These are phyloP conservation scores for Drosophila equinoxialis DNA, from an alignment of 1,140 invertebrate genomes.

Conservation along the genomic window DNA sequence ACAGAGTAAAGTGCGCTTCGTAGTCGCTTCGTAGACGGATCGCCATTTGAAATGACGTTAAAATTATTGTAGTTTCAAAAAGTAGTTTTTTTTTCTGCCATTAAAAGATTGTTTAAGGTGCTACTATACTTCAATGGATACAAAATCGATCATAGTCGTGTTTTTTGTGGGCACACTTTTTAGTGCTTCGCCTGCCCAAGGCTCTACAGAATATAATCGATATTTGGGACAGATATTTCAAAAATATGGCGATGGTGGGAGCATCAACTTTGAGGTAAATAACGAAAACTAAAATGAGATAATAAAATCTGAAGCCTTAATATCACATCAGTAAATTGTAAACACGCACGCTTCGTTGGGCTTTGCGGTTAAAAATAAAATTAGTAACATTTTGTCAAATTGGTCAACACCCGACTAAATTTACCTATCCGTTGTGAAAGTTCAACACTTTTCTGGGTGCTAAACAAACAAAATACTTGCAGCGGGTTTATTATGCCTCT, in stretches of 20 bases:
- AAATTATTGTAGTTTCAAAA: conserved; percentile 8
- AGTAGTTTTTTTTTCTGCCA: conserved; percentile 6
- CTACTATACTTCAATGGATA: conserved; percentile 39
- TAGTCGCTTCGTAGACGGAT: conserved; percentile 33
- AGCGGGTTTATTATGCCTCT: conserved; percentile 28
- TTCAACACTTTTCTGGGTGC: conserved; percentile 16
- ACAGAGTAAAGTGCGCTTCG: conserved; percentile 17
- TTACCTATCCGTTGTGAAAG: conserved; percentile 50
- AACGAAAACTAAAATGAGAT: conserved; percentile 6
- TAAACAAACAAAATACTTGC: conserved; percentile 45
- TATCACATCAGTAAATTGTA: conserved; percentile 24
- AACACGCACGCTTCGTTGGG: conserved; percentile 34
- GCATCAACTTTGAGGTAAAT: conserved; percentile 86
- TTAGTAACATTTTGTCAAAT: conserved; percentile 50
- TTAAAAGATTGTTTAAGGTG: conserved; percentile 30
- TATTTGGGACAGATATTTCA: conserved; percentile 84
- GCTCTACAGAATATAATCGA: conserved; percentile 74
- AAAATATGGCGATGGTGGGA: conserved; percentile 85
- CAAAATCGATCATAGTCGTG: conserved; percentile 25
- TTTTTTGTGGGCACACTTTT: conserved; percentile 33
- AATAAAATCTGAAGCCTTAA: conserved; percentile 41
- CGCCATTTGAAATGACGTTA: conserved; percentile 20
- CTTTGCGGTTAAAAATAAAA: conserved; percentile 50
- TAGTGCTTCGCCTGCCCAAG: neutral
- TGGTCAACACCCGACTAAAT: conserved; percentile 31